These are phyloP conservation scores for Cephus pulcher DNA, from an alignment of 2,888 invertebrate genomes.

Conservation along the genomic window DNA sequence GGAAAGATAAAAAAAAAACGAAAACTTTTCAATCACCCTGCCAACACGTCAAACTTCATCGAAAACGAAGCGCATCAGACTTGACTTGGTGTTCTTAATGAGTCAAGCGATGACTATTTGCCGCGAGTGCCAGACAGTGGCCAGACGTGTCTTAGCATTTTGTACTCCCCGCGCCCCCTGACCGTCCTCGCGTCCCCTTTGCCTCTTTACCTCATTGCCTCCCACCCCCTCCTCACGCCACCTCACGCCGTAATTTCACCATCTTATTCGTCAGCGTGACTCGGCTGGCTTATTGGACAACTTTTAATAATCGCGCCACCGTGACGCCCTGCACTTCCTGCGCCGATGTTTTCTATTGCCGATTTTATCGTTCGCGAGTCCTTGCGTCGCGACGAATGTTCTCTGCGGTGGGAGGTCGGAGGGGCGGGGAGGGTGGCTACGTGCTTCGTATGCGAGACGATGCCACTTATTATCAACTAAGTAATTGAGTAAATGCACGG, in stretches of 20 bases:
- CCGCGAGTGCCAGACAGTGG: constrained; percentile 42
- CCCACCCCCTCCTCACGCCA: not conserved
- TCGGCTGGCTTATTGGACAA: constrained; percentile 6
- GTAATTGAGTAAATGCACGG: not conserved
- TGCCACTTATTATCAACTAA: not conserved
- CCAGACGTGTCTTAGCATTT: constrained; percentile 30
- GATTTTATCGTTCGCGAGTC: not conserved
- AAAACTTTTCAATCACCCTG: not conserved
- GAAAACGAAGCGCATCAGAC: not conserved
- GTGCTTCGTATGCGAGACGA: not conserved
- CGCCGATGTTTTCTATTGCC: not conserved
- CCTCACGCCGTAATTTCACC: constrained; percentile 8
- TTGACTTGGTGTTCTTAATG: constrained; percentile 39
- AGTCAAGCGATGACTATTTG: constrained; percentile 33
- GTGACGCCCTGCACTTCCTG: not conserved
- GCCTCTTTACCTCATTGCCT: constrained; percentile 26
- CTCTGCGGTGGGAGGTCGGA: not conserved
- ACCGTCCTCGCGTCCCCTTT: constrained; percentile 10
- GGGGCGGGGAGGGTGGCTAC: not conserved
- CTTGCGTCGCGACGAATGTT: not conserved
- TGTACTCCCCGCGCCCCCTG: constrained; percentile 1
- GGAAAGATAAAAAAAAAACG: too few relatives aligned
- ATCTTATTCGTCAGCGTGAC: not conserved
- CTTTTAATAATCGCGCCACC: constrained; percentile 11
- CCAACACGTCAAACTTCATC: not conserved